Evolutionary conservation across 2,113 vertebrate genomes (phyloP).

Genomic region (Ictalurus furcatus): DNA sequence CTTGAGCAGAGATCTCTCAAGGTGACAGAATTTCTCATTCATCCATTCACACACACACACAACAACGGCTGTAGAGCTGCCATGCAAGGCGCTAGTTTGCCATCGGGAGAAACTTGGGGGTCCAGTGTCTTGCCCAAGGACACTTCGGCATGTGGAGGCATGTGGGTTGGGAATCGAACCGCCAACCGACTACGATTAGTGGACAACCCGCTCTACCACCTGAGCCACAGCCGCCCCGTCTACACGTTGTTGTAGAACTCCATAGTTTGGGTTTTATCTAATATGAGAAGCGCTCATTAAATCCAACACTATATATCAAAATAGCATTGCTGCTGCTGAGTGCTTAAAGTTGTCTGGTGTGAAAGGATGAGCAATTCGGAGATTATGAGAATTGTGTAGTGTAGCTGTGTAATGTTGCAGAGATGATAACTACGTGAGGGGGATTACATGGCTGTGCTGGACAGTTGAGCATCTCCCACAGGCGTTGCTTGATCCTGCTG

Average conservation of each 20-base stretch:
- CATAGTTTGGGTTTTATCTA: background rate
- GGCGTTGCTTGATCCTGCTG: background rate
- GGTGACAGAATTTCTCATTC: background rate
- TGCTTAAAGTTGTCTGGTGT: too few species aligned
- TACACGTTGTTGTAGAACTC: background rate
- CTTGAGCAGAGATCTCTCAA: background rate
- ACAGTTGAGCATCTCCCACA: background rate
- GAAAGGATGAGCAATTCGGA: background rate
- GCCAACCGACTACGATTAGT: too few species aligned
- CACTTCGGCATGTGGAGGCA: too few species aligned
- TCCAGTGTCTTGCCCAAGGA: too few species aligned
- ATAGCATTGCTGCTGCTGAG: background rate
- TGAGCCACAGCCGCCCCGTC: too few species aligned
- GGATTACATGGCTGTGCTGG: background rate
- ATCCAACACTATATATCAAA: background rate
- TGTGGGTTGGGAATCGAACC: too few species aligned
- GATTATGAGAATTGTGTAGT: background rate
- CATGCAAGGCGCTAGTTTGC: too few species aligned
- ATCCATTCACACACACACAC: too few species aligned
- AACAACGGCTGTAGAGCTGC: too few species aligned
- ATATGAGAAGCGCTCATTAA: background rate
- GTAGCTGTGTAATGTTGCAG: background rate
- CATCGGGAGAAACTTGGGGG: too few species aligned
- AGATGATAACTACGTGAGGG: background rate
- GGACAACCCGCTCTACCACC: too few species aligned